Evolutionary conservation across 2,888 invertebrate genomes (phyloP), one percentile per base, ranked within the genome.

Genomic region (Drosophila flavopinicola): DNA sequence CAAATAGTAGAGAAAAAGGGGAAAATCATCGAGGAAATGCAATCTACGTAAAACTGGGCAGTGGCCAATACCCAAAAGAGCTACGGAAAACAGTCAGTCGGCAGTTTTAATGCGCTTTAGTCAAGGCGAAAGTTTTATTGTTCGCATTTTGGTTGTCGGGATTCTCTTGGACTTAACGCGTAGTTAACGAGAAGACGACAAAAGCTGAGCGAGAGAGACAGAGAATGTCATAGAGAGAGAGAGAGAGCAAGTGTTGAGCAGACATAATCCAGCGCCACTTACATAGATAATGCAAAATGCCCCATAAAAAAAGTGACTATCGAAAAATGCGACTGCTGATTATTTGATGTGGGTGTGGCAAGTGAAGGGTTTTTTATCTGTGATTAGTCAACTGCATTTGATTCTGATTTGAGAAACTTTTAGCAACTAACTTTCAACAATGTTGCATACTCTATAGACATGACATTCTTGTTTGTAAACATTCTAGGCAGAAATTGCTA

Each of bases 61-160:
- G 48, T 59, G 65, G 38, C 52, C 64, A 49, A 25, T 17, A 4
- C 15, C 33, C 20, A 38, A 41, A 9, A 6, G 20, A 27, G 25
- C 30, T 11, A 27, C 9, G 20, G 3, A n/a, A n/a, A 10, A 27
- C 29, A 33, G 38, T 27, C 25, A 27, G 66, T 63, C 48, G 66
- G 54, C 60, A 49, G 42, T 66, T 66, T 78, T 75, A 75, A 76
- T 76, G 71, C 71, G 77, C 65, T 74, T 77, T 74, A 49, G 52
- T 38, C 45, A 35, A 27, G 65, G 44, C 56, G 64, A 56, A 73
- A 59, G 54, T 73, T 72, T 72, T 72, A 73, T 72, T 73, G 71
- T 56, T 53, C 49, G 30, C 38, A 30, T 56, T 56, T 47, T 20
- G 39, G 29, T 32, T n/a, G n/a, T 20, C 57, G 35, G 64, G 68